These are phyloP conservation scores for Drosophila eugracilis DNA, from an alignment of 1,140 invertebrate species.

Conservation along the genomic window DNA sequence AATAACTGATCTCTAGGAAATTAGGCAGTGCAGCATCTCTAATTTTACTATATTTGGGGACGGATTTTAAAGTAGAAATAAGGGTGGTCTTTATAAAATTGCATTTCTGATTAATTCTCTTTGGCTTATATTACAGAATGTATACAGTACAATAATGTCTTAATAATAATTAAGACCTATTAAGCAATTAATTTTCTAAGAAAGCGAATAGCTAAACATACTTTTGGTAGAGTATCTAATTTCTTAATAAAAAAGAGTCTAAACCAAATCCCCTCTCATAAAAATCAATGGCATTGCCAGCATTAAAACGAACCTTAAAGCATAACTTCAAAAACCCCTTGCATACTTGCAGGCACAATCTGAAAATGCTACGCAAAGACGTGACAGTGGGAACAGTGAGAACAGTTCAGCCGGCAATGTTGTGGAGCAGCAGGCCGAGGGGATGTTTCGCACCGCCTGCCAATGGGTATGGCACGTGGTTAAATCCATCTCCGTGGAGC, in stretches of 20 bases:
- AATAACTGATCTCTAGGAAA: no score
- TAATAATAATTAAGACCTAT: not conserved
- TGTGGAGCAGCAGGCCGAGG: not conserved
- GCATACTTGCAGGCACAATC: conserved; percentile 59
- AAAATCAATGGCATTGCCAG: conserved; percentile 15
- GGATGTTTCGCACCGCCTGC: conserved; percentile 3
- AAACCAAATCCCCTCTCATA: not conserved
- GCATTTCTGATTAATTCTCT: no score
- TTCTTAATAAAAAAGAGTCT: not conserved
- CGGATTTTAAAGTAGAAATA: no score
- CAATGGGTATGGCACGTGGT: conserved; percentile 30
- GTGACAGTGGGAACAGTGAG: conserved; percentile 15
- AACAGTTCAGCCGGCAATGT: conserved; percentile 16
- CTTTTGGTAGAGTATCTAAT: not conserved
- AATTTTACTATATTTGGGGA: no score
- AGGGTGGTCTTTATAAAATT: no score
- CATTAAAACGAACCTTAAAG: not conserved
- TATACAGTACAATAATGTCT: no score
- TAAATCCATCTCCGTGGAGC: conserved; percentile 88
- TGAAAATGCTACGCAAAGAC: conserved; percentile 32
- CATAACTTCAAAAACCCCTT: conserved; percentile 9
- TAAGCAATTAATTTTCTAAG: no score
- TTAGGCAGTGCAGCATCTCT: no score
- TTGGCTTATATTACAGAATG: no score
- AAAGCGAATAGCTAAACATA: not conserved